phyloP scores from a whole-genome alignment of 2,797 vertebrate genomes.

The Cuculus canorus region DNA sequence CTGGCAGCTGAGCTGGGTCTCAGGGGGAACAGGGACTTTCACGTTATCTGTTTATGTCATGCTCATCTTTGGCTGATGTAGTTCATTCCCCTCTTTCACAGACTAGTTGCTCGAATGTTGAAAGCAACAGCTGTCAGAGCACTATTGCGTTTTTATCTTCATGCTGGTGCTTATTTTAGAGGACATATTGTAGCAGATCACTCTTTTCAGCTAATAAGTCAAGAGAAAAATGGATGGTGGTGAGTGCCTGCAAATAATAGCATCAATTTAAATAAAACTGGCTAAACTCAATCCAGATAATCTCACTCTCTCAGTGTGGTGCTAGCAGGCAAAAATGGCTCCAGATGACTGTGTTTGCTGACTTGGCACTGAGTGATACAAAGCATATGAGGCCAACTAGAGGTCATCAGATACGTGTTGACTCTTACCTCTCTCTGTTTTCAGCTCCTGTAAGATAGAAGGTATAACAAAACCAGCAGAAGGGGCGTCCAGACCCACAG shows the following conservation, averaged over 20 bases:
- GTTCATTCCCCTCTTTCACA: background rate
- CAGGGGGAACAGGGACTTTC: background rate
- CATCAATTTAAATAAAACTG: slow-evolving; percentile 13
- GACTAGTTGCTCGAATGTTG: background rate
- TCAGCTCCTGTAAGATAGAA: slow-evolving; percentile 10
- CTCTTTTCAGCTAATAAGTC: background rate
- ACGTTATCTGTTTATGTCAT: background rate
- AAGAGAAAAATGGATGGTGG: background rate
- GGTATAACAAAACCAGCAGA: background rate
- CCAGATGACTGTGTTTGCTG: slow-evolving; percentile 29
- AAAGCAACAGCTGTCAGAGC: background rate
- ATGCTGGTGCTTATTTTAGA: background rate
- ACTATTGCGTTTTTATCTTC: background rate
- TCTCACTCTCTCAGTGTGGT: background rate
- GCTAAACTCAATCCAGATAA: slow-evolving; percentile 10
- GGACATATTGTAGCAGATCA: background rate
- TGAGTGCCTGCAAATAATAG: background rate
- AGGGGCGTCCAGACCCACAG: background rate
- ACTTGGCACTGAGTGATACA: slow-evolving; percentile 40
- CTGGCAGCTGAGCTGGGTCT: background rate
- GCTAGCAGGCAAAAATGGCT: slow-evolving; percentile 10
- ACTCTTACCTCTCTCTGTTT: slow-evolving; percentile 25
- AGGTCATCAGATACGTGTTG: slow-evolving; percentile 14
- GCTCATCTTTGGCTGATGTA: background rate
- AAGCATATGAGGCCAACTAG: slow-evolving; percentile 49